phyloP scores from a whole-genome alignment of 2,888 invertebrate genomes.

The Globia sparganii region DNA sequence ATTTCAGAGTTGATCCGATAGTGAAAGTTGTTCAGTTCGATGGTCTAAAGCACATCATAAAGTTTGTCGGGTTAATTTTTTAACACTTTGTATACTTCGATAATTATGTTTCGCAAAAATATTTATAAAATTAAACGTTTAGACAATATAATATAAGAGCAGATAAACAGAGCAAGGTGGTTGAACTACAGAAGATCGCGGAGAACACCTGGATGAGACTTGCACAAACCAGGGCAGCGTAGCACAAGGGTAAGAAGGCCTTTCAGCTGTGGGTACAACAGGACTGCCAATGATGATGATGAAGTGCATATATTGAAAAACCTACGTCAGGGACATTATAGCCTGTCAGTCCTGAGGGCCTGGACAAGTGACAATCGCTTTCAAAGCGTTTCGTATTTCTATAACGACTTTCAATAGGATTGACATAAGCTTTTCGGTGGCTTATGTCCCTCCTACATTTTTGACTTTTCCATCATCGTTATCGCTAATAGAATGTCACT shows the following conservation, averaged over 20 bases:
- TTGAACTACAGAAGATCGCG: background rate
- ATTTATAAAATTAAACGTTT: background rate
- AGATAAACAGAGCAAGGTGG: background rate
- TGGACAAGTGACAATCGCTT: background rate
- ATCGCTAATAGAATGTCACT: background rate
- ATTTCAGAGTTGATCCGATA: no score
- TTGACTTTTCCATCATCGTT: no score
- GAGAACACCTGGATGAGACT: background rate
- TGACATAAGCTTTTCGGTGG: background rate
- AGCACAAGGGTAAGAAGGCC: background rate
- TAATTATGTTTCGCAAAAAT: conserved; percentile 13
- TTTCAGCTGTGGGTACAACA: background rate
- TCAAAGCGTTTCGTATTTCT: background rate
- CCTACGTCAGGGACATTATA: no score
- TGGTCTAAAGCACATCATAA: no score
- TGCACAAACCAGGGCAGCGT: background rate
- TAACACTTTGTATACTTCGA: background rate
- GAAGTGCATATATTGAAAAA: background rate
- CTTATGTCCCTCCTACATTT: no score
- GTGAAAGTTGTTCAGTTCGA: no score
- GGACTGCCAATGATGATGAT: background rate
- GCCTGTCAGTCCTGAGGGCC: background rate
- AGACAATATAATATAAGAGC: no score
- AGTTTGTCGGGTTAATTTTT: no score
- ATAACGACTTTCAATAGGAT: no score